A percentile compares a stretch with the other conserved stretches of the same genome.
These are phyloP conservation scores for Erynnis tages DNA, from an alignment of 2,888 invertebrate genomes.

Conservation along the genomic window DNA sequence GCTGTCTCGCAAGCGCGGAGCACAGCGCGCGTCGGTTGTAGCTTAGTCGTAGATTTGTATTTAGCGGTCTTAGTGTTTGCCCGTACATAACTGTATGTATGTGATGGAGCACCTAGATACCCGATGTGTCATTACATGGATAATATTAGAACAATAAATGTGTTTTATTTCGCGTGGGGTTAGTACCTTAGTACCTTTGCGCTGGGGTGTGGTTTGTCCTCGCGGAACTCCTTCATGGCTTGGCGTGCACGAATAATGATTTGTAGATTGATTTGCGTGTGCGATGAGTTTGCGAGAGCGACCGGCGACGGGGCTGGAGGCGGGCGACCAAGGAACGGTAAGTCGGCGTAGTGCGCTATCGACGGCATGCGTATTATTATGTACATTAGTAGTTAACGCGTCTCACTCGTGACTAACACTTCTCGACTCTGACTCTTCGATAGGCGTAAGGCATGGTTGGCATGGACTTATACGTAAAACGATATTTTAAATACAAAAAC, in stretches of 20 bases:
- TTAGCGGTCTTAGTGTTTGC: slow-evolving; percentile 64
- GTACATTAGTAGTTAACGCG: slow-evolving; percentile 41
- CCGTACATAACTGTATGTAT: slow-evolving; percentile 64
- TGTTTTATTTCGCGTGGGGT: slow-evolving; percentile 76
- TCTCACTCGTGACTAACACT: slow-evolving; percentile 50
- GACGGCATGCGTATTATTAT: slow-evolving; percentile 45
- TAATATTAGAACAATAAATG: slow-evolving; percentile 75
- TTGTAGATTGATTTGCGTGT: slow-evolving; percentile 45
- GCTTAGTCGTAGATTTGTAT: slow-evolving; percentile 64
- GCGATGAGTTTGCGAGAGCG: slow-evolving; percentile 35
- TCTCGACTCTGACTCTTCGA: slow-evolving; percentile 28
- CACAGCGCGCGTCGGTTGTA: slow-evolving; percentile 54
- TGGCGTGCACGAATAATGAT: slow-evolving; percentile 47
- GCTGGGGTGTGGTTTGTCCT: slow-evolving; percentile 50
- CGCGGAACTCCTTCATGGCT: slow-evolving; percentile 38
- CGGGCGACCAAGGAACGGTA: slow-evolving; percentile 44
- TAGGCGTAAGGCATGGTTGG: slow-evolving; percentile 59
- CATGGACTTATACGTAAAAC: slow-evolving; percentile 68
- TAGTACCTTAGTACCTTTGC: slow-evolving; percentile 52
- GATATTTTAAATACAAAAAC: slow-evolving; percentile 40
- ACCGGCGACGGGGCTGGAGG: slow-evolving; percentile 40
- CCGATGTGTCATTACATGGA: slow-evolving; percentile 77
- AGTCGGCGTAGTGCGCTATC: slow-evolving; percentile 41
- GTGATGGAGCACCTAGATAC: slow-evolving; percentile 74
- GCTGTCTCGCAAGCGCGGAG: slow-evolving; percentile 37